A percentile compares a stretch with the other conserved stretches of the same genome.
Conservation (phyloP, 2,888 invertebrate species). For the Nowickia ferox region DNA sequence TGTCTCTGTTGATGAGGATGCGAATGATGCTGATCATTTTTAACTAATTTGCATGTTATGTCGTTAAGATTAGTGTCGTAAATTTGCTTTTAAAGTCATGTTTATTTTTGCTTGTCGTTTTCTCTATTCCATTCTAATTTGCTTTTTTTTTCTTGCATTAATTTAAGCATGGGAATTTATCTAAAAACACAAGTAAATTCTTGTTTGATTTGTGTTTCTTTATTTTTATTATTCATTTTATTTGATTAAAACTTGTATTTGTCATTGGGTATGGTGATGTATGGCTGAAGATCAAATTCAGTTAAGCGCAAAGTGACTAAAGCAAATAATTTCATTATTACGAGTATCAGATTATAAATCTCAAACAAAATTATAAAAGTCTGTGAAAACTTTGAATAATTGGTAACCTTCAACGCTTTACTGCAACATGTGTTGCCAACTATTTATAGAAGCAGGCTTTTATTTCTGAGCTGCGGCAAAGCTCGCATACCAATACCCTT, state of each 20-base stretch:
- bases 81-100: constrained; percentile 68
- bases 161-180: constrained; percentile 57
- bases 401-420: not conserved
- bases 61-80: constrained; percentile 69
- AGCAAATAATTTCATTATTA: not conserved
- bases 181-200: constrained; percentile 47
- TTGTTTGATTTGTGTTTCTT: constrained; percentile 37
- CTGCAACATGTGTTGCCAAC: not conserved
- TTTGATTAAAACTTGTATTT: constrained; percentile 34
- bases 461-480: too few relatives aligned
- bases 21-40: constrained; percentile 35
- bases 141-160: constrained; percentile 7
- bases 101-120: constrained; percentile 53
- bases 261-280: not conserved
- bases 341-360: not conserved
- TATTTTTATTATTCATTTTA: constrained; percentile 36
- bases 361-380: not conserved
- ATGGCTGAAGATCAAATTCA: constrained; percentile 15
- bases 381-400: not conserved
- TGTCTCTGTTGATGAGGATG: constrained; percentile 26
- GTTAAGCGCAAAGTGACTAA: not conserved
- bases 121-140: constrained; percentile 25
- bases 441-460: not conserved
- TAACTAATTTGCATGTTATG: constrained; percentile 70
- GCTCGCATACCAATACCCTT: too few relatives aligned